phyloP scores from a whole-genome alignment of 2,797 vertebrate genomes.

The Vespertilio murinus region DNA sequence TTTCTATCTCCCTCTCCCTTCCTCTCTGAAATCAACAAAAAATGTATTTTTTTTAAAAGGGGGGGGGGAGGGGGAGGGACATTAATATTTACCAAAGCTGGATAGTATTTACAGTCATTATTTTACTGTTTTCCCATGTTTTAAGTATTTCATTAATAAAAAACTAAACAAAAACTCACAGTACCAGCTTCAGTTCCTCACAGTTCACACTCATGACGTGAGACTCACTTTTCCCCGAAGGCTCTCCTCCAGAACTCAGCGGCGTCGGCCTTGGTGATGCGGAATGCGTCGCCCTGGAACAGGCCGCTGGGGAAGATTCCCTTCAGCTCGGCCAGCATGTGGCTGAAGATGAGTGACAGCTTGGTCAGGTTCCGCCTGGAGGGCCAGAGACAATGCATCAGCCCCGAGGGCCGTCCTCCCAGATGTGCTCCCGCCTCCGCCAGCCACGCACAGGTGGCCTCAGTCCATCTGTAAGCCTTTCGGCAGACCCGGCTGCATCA shows the following conservation, averaged over 20 bases:
- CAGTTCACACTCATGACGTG: background rate
- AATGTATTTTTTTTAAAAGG: too few species aligned
- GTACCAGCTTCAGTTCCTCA: background rate
- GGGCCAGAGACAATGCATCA: background rate
- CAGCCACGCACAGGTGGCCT: too few species aligned
- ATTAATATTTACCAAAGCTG: constrained; percentile 11
- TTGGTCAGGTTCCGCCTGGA: constrained; percentile 96
- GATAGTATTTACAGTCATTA: background rate
- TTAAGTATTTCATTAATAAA: constrained; percentile 38
- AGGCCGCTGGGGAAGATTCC: constrained; percentile 96
- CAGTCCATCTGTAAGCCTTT: too few species aligned
- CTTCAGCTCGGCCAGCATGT: constrained; percentile 98
- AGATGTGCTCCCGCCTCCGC: too few species aligned
- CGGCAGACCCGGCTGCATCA: too few species aligned
- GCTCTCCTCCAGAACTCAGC: constrained; percentile 98
- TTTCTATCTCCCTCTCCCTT: too few species aligned
- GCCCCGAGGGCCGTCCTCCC: too few species aligned
- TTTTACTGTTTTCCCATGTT: background rate
- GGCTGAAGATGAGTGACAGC: constrained; percentile 97
- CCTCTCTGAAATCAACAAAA: too few species aligned
- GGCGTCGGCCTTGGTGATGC: constrained; percentile 98
- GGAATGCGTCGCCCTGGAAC: constrained; percentile 97
- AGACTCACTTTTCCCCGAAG: constrained; percentile 96
- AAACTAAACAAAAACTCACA: background rate
- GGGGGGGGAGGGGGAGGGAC: background rate